Percentiles rank a stretch among this genome's conserved stretches.
Evolutionary conservation across 2,797 vertebrate genomes (phyloP).

Genomic region (Phalloptychus januarius): DNA sequence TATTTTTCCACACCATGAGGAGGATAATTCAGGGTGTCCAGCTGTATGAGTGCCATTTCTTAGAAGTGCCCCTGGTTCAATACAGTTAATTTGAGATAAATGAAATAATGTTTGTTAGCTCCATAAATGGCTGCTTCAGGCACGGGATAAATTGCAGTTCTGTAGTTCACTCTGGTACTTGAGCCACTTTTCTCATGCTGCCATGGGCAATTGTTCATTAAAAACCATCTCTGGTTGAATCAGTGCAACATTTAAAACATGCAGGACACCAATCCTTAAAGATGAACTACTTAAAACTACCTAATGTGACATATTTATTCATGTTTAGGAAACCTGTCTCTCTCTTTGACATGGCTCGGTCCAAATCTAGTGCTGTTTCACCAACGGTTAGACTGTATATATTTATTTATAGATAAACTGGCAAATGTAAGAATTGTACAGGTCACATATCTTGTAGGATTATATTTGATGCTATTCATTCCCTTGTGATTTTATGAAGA

Average conservation of each 20-base stretch:
- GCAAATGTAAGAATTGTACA: slow-evolving; percentile 85
- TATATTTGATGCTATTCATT: slow-evolving; percentile 78
- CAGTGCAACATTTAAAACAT: neutral
- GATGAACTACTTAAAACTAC: slow-evolving; percentile 58
- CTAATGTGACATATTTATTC: slow-evolving; percentile 30
- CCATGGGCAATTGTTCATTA: neutral
- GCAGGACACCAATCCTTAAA: neutral
- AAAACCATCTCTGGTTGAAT: neutral
- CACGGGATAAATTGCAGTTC: neutral
- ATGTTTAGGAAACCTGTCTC: slow-evolving; percentile 26
- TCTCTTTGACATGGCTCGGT: slow-evolving; percentile 24
- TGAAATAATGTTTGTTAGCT: neutral
- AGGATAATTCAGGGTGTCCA: neutral
- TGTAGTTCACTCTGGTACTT: no score
- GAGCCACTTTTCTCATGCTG: neutral
- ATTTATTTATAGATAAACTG: slow-evolving; percentile 62
- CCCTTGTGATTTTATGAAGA: slow-evolving; percentile 78
- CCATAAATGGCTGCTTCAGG: neutral
- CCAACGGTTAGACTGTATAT: slow-evolving; percentile 59
- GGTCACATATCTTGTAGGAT: slow-evolving; percentile 85
- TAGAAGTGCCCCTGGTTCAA: neutral
- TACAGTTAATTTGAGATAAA: neutral
- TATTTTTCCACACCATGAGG: neutral
- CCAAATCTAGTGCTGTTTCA: slow-evolving; percentile 42
- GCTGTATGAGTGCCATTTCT: neutral